Conservation (phyloP, 2,113 vertebrate species). For the Triplophysa dalaica region DNA sequence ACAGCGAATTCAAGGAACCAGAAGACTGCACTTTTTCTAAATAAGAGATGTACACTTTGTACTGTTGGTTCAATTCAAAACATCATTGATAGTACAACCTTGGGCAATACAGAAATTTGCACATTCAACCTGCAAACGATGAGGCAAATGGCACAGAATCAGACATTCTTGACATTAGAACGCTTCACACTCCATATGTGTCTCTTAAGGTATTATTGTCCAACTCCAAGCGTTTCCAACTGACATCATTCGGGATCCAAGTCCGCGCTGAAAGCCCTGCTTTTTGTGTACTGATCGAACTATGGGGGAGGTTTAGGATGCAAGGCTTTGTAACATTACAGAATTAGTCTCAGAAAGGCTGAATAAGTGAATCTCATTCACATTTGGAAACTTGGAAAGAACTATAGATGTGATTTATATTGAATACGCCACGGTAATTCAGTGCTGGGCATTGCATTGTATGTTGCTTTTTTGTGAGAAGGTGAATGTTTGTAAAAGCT, state of each 20-base stretch:
- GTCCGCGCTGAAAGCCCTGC: slow-evolving; percentile 14
- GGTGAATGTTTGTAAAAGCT: slow-evolving; percentile 54
- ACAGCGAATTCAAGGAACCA: neutral
- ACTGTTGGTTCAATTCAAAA: slow-evolving; percentile 1
- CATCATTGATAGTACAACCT: neutral
- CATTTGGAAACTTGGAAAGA: slow-evolving; percentile 67
- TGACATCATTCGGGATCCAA: slow-evolving; percentile 21
- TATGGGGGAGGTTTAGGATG: slow-evolving; percentile 57
- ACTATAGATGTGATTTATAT: slow-evolving; percentile 69
- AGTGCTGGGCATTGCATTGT: slow-evolving; percentile 66
- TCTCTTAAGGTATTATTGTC: slow-evolving; percentile 13
- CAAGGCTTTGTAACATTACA: slow-evolving; percentile 67
- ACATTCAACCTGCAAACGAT: slow-evolving; percentile 31
- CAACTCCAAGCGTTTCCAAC: slow-evolving; percentile 18
- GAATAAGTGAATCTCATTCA: slow-evolving; percentile 52
- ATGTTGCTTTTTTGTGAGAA: slow-evolving; percentile 61
- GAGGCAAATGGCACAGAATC: slow-evolving; percentile 13
- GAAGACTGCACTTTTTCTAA: neutral
- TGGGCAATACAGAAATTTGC: slow-evolving; percentile 5
- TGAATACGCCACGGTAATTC: slow-evolving; percentile 69
- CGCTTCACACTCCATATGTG: slow-evolving; percentile 10
- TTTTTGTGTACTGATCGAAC: neutral
- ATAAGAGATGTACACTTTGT: neutral
- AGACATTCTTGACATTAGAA: slow-evolving; percentile 13
- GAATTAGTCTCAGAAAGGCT: slow-evolving; percentile 67